These are phyloP conservation scores for Polydrusus pterygomalis DNA, from an alignment of 2,888 invertebrate species.

Conservation along the genomic window DNA sequence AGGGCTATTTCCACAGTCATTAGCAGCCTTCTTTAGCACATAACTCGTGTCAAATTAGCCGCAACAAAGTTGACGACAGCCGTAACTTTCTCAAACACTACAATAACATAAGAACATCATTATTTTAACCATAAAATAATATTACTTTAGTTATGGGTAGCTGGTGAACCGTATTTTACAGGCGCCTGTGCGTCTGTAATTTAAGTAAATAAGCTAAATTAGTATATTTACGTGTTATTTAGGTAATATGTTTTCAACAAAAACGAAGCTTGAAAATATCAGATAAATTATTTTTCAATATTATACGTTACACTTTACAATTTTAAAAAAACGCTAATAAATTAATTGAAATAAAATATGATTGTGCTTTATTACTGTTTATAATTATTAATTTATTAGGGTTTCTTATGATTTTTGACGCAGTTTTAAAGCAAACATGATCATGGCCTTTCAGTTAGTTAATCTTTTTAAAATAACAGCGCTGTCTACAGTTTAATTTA, in stretches of 20 bases:
- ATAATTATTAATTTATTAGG: too few species aligned
- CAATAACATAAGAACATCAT: constrained; percentile 15
- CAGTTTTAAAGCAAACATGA: too few species aligned
- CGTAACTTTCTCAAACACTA: constrained; percentile 5
- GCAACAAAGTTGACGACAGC: constrained; percentile 8
- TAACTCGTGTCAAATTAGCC: constrained; percentile 4
- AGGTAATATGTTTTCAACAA: too few species aligned
- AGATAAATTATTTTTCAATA: too few species aligned
- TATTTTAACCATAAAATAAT: constrained; percentile 7
- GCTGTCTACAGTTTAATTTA: too few species aligned
- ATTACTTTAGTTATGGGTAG: constrained; percentile 14
- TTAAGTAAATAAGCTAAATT: background rate
- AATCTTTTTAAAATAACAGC: too few species aligned
- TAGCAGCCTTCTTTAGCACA: background rate
- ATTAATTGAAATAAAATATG: too few species aligned
- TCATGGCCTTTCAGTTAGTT: too few species aligned
- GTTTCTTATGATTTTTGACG: too few species aligned
- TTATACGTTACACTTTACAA: too few species aligned
- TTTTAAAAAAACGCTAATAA: too few species aligned
- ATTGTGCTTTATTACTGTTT: too few species aligned
- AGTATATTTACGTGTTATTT: background rate
- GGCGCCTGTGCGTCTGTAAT: background rate
- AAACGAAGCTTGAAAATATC: background rate
- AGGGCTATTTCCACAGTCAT: background rate
- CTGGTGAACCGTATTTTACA: constrained; percentile 1